These are phyloP conservation scores for Heterotilapia buettikoferi DNA, from an alignment of 2,113 vertebrate genomes.

Conservation along the genomic window DNA sequence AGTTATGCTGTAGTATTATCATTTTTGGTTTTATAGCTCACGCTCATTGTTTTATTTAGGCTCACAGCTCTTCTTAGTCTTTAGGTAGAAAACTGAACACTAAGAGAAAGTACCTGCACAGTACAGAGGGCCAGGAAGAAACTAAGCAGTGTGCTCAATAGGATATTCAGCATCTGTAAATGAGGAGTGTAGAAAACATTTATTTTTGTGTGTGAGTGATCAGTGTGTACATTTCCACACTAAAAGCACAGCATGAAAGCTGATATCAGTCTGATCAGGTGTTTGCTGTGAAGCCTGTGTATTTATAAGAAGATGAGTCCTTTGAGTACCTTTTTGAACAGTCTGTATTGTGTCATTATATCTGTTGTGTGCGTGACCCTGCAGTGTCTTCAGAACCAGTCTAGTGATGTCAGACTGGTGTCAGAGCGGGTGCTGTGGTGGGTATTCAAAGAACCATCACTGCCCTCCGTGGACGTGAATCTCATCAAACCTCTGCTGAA, in stretches of 20 bases:
- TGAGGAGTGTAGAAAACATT: background rate
- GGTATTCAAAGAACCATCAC: conserved; percentile 80
- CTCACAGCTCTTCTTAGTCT: background rate
- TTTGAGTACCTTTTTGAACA: background rate
- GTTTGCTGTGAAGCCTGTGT: background rate
- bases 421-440: conserved; percentile 96
- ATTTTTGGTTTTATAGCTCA: background rate
- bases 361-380: background rate
- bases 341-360: background rate
- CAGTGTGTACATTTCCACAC: background rate
- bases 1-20: accelerated
- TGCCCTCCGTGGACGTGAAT: conserved; percentile 78
- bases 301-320: background rate
- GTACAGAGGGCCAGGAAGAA: background rate
- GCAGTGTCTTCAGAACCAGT: conserved; percentile 95
- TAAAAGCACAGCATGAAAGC: background rate
- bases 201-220: background rate
- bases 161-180: background rate
- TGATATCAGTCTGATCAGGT: background rate
- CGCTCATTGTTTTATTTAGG: background rate
- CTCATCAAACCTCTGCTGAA: conserved; percentile 91
- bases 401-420: conserved; percentile 92
- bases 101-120: background rate
- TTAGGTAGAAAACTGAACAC: background rate
- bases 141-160: background rate